A percentile compares a stretch with the other conserved stretches of the same genome.
These are phyloP conservation scores for Gonioctena quinquepunctata DNA, from an alignment of 1,140 invertebrate genomes.

Conservation along the genomic window DNA sequence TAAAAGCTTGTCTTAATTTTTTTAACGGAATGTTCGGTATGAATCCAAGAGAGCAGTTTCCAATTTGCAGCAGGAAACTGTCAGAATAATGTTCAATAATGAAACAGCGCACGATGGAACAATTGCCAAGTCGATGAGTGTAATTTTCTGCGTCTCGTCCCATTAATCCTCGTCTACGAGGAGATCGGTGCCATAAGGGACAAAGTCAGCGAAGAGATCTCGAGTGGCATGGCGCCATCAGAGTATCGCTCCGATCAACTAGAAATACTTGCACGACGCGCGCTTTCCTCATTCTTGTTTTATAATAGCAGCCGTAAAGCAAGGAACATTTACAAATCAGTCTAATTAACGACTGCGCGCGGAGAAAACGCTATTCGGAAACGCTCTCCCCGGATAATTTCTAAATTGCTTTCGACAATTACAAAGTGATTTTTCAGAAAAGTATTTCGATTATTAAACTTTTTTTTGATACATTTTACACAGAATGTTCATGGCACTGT, in stretches of 20 bases:
- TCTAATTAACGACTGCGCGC: background rate
- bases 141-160: background rate
- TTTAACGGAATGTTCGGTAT: too few species aligned
- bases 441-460: too few species aligned
- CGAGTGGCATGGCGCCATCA: slow-evolving; percentile 2
- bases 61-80: too few species aligned
- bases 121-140: background rate
- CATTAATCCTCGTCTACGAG: background rate
- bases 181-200: background rate
- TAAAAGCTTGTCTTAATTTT: too few species aligned
- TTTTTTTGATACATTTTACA: too few species aligned
- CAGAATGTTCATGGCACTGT: too few species aligned
- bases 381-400: too few species aligned
- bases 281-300: slow-evolving; percentile 11
- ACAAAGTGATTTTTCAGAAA: too few species aligned
- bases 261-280: background rate
- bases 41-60: too few species aligned
- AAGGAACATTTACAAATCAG: background rate
- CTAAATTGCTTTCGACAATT: too few species aligned
- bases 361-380: background rate
- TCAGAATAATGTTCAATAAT: background rate
- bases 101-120: background rate
- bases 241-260: background rate
- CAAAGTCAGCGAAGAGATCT: background rate
- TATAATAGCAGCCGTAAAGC: slow-evolving; percentile 4